Conservation (phyloP, 1,140 invertebrate species). For the Bombus sylvicola region DNA sequence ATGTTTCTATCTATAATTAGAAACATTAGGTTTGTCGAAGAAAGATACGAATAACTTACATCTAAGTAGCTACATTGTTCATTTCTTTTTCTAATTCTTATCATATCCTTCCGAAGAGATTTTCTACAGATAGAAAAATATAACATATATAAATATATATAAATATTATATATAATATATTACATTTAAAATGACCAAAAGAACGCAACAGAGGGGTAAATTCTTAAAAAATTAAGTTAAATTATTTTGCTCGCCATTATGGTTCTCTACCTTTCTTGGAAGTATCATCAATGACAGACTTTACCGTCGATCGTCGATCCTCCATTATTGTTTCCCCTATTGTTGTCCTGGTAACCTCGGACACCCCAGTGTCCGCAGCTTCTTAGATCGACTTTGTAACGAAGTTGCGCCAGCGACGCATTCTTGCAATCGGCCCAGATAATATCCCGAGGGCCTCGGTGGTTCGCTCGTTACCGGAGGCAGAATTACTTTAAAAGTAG, state of each 20-base stretch:
- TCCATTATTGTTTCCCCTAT: background rate
- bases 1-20: too few relatives aligned
- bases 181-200: background rate
- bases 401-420: slow-evolving; percentile 40
- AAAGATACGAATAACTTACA: background rate
- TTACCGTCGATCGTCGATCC: background rate
- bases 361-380: background rate
- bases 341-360: background rate
- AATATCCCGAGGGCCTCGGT: slow-evolving; percentile 56
- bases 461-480: slow-evolving; percentile 64
- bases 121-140: too few relatives aligned
- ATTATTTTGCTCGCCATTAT: background rate
- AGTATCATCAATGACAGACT: background rate
- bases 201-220: background rate
- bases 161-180: too few relatives aligned
- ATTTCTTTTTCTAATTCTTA: background rate
- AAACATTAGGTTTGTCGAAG: background rate
- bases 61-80: background rate
- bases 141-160: too few relatives aligned
- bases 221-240: too few relatives aligned
- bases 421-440: slow-evolving; percentile 59
- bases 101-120: too few relatives aligned
- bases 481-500: slow-evolving; percentile 75
- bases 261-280: background rate
- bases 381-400: slow-evolving; percentile 31